Base-by-base conservation (phyloP, 1,140 invertebrate genomes). In the Drosophila subobscura region DNA sequence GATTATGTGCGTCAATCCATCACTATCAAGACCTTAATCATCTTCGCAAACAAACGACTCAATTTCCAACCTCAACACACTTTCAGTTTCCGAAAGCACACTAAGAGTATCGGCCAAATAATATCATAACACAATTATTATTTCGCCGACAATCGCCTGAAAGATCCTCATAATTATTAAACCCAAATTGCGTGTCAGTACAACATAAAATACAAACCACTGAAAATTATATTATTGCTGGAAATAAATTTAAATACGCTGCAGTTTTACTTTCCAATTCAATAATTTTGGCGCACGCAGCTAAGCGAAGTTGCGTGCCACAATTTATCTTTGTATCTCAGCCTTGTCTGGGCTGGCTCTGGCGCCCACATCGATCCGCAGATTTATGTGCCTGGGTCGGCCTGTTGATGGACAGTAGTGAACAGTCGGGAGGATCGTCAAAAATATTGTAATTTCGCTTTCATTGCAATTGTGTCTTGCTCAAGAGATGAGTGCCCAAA, bases 201-300 rank as follows among this genome's bases (percentile, higher is more conserved):
- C 10, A 47, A 60, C 80, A 79, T 84, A 60, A 79, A 67, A 67
- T 23, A 47, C 40, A 33, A 55, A 54, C 44, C 72, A 42, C 42
- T 49, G 51, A 55, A 68, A 66, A 72, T 68, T 37, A 61, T 74
- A 72, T 84, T 79, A 75, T 75, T 85, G 77, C 64, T 58, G 54
- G 54, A 85, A 74, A 86, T 81, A 85, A 71, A 85, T 85, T 77
- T 77, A 86, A 85, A 81, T 86, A 67, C 50, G 79, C 64, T 81
- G 80, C 80, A 86, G 86, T 86, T 88, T 85, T 71, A 81, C 81
- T 85, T 85, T 85, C 81, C 77, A 85, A 85, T 86, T 85, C 81
- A 75, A 85, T 85, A 85, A 77, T 67, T 86, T 81, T 81, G 58
- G 44, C 61, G 72, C 79, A 84, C 79, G 75, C 71, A 84, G 73